Base-by-base conservation (phyloP, 2,888 invertebrate genomes). In the Notodonta dromedarius region DNA sequence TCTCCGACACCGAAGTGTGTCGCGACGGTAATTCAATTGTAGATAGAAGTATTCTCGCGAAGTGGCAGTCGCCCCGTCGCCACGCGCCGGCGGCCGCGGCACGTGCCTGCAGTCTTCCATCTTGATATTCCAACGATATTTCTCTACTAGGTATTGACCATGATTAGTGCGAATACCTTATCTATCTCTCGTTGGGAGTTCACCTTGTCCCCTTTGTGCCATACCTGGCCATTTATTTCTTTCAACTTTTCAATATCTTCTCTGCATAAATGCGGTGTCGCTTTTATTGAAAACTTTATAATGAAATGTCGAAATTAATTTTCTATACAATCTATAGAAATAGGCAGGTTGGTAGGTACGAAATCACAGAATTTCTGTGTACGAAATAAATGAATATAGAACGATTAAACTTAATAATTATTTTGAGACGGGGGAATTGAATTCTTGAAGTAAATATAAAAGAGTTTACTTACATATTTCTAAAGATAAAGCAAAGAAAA, bases 31-130 rank as follows among this genome's bases (percentile, higher is more conserved):
- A 57, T 50, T 51, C 57, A 57, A 50, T 57, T 14, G 50, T 40
- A 50, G 50, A 48, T 9, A 7, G 48, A 48, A 7, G 56, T 13
- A 50, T 35, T 50, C 11, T 40, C 39, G 48, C 52, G 6, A 8
- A 12, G 35, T 6, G 24, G 46, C 16, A 13, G 13, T 1, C 24
- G 11, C 24, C 56, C 35, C 46, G 39, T 51, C 13, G 58, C 13
- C 51, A 12, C 50, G 50, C 6, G 5, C 5, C 50, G 50, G 8
- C 50, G 16, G 7, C 50, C 24, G 32, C 14, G 50, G 51, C 16
- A 35, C 62, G 71, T 67, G 58, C 59, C 57, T 59, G 24, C 14
- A 14, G 40, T 59, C 35, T 13, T 39, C n/a, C 35, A 24, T 52
- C 5, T 44, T 42, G 50, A 58, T 53, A 35, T 32, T 50, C 48